Evolutionary conservation across 1,140 invertebrate genomes (phyloP), one percentile per base, ranked within the genome.

Genomic region (Aethina tumida): DNA sequence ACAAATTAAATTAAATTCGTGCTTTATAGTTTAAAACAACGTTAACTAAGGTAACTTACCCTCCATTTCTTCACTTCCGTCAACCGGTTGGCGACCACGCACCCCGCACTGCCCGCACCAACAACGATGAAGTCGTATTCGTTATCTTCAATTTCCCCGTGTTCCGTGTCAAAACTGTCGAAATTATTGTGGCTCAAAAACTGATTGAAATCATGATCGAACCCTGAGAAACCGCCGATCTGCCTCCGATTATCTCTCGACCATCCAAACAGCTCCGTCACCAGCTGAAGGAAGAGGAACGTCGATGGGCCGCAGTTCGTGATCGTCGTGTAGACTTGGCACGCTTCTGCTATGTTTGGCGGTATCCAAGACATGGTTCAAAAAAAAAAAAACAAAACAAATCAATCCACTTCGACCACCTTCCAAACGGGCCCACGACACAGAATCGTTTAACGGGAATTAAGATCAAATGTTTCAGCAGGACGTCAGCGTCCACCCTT

Each of bases 71-170:
- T 39, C 15, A 67, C 52, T 50, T 75, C 73, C 19, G 66, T 64
- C 15, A 81, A 55, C 24, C 79, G 55, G 50, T 71, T 77, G 2
- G 77, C 77, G 16, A 81, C 39, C 16, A 80, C 77, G 50, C 71
- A 73, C 19, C 79, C 79, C 2, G 77, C 74, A 19, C 75, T 75
- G 41, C 79, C 76, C 12, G 71, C 77, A 7, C 77, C 78, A 30
- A 81, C 66, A 2, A 72, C 52, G 34, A 72, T 65, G 45, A 71
- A 73, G 47, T 71, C 68, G 41, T 60, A 71, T 20, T 67, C 55
- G 41, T 49, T 30, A 7, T 41, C 20, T 8, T 47, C 35, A 31
- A 27, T 31, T 7, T 13, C 19, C 5, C 22, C 25, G 6, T 21
- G 33, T 19, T 36, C 35, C 22, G 9, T 19, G 15, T 33, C 39